These are phyloP conservation scores for Nasonia oneida DNA, from an alignment of 2,888 invertebrate genomes.

Conservation along the genomic window DNA sequence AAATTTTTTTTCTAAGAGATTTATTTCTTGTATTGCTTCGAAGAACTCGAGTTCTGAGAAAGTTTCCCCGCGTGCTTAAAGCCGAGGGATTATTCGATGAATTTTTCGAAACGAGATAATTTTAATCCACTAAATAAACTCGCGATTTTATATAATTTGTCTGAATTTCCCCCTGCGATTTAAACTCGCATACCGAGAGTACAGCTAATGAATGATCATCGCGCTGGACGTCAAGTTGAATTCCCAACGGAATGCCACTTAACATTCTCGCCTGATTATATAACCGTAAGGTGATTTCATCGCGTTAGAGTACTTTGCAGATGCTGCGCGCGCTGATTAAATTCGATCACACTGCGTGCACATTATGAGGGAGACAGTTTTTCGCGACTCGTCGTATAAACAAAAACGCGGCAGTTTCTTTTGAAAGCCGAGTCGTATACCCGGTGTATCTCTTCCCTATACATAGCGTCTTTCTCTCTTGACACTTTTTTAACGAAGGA, in stretches of 20 bases:
- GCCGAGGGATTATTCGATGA: background rate
- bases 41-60: background rate
- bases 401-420: background rate
- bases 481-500: conserved; percentile 7
- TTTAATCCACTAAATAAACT: background rate
- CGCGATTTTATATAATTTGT: too few relatives aligned
- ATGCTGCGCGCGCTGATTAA: background rate
- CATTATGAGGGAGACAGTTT: too few relatives aligned
- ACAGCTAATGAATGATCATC: background rate
- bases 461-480: background rate
- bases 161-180: too few relatives aligned
- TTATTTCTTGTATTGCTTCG: background rate
- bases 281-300: background rate
- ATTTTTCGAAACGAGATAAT: background rate
- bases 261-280: conserved; percentile 22
- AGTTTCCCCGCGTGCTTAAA: background rate
- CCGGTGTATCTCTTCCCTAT: background rate
- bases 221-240: background rate
- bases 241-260: background rate
- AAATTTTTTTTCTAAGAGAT: background rate
- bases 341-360: background rate
- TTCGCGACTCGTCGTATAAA: background rate
- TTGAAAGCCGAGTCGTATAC: background rate
- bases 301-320: background rate
- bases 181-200: too few relatives aligned